These are phyloP conservation scores for Sebastolobus alascanus DNA, from an alignment of 2,797 vertebrate genomes.

Conservation along the genomic window DNA sequence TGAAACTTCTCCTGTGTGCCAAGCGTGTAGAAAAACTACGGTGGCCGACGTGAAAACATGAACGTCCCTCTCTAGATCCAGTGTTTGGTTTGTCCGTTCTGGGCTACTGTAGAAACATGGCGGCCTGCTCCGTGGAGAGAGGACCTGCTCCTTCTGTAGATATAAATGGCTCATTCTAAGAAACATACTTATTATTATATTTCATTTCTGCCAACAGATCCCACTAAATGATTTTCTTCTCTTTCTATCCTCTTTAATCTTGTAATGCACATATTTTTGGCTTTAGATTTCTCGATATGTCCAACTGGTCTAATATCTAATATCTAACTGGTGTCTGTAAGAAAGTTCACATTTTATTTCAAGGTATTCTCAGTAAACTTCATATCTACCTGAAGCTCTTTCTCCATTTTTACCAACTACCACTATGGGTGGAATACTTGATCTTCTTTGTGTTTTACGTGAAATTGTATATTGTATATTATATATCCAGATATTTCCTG, in stretches of 20 bases:
- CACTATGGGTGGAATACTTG: background rate
- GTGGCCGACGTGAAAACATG: no score
- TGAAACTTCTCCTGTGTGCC: no score
- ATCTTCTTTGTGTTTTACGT: slow-evolving; percentile 1
- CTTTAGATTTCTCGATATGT: background rate
- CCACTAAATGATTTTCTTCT: background rate
- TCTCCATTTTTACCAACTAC: background rate
- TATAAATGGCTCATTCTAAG: no score
- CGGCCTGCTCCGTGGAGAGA: no score
- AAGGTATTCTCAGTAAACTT: background rate
- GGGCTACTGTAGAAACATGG: no score
- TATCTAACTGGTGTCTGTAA: background rate
- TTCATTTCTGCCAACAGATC: no score
- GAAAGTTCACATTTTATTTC: background rate
- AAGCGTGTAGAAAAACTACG: no score
- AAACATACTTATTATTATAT: no score
- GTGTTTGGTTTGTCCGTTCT: no score
- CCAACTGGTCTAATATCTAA: no score
- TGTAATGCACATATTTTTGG: background rate
- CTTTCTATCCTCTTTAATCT: background rate
- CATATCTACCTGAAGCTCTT: background rate
- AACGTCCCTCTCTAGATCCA: no score
- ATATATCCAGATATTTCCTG: slow-evolving; percentile 7
- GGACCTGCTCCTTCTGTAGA: no score
- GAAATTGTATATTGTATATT: background rate